A percentile compares a stretch with the other conserved stretches of the same genome.
phyloP scores from a whole-genome alignment of 2,113 vertebrate genomes.

The Uria aalge region DNA sequence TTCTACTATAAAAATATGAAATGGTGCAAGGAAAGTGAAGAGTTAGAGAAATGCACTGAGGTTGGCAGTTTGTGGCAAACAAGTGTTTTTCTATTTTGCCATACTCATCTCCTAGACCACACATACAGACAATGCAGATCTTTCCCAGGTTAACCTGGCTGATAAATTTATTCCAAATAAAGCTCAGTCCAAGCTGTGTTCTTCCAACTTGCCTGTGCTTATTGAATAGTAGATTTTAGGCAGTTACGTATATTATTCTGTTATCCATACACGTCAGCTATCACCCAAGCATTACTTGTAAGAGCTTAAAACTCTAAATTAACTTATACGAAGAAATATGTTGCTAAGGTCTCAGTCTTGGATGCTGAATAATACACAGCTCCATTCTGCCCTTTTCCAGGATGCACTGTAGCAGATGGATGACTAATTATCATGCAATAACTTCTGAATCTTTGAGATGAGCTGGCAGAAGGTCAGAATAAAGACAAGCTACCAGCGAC shows the following conservation, averaged over 20 bases:
- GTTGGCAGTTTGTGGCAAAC: not conserved
- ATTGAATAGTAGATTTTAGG: not conserved
- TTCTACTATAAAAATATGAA: not conserved
- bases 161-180: not conserved
- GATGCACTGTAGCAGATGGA: not conserved
- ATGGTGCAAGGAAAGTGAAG: not conserved
- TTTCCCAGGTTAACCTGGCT: not conserved
- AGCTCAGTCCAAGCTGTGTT: not conserved
- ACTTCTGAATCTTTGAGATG: not conserved
- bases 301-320: not conserved
- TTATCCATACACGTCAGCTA: not conserved
- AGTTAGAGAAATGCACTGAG: rapidly evolving
- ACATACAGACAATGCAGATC: not conserved
- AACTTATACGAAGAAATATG: not conserved
- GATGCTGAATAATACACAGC: not conserved
- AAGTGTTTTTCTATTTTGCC: not conserved
- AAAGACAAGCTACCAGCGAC: rapidly evolving
- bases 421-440: not conserved
- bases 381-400: not conserved
- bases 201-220: not conserved
- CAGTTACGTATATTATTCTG: not conserved
- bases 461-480: not conserved
- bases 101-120: rapidly evolving
- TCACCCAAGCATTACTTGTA: not conserved
- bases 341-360: not conserved